These are phyloP conservation scores for Drymonia ruficornis DNA, from an alignment of 2,888 invertebrate species.

Conservation along the genomic window DNA sequence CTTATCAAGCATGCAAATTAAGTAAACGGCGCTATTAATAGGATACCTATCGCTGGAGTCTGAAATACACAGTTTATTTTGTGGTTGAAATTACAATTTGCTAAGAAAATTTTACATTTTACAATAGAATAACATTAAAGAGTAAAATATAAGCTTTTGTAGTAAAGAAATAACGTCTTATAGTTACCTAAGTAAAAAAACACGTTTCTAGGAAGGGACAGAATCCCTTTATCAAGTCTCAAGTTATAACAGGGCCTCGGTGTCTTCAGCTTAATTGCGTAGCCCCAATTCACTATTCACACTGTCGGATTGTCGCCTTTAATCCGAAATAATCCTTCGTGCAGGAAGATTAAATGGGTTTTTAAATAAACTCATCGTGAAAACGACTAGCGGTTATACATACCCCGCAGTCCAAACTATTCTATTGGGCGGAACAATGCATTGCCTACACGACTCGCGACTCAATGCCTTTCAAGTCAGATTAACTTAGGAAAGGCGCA, in stretches of 20 bases:
- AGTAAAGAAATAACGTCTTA: no score
- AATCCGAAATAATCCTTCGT: constrained; percentile 3
- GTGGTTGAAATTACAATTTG: no score
- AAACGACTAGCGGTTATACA: constrained; percentile 12
- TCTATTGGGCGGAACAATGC: constrained; percentile 72
- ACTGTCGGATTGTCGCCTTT: background rate
- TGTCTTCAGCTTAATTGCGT: background rate
- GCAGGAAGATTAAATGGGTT: constrained; percentile 5
- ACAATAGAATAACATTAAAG: no score
- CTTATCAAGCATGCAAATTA: constrained; percentile 28
- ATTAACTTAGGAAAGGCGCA: constrained; percentile 80
- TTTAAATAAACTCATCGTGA: constrained; percentile 6
- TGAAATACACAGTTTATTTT: no score
- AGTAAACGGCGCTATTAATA: constrained; percentile 12
- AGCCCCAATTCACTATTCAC: background rate
- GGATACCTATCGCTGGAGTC: background rate
- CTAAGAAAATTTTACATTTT: no score
- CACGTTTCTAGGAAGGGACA: background rate
- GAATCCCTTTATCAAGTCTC: background rate
- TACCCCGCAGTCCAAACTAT: constrained; percentile 50
- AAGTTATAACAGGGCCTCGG: background rate
- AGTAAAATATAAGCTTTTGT: no score
- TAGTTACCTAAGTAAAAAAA: no score
- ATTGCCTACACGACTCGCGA: constrained; percentile 70
- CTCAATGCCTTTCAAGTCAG: constrained; percentile 81